Conservation (phyloP, 2,113 vertebrate species). For the Lathamus discolor region DNA sequence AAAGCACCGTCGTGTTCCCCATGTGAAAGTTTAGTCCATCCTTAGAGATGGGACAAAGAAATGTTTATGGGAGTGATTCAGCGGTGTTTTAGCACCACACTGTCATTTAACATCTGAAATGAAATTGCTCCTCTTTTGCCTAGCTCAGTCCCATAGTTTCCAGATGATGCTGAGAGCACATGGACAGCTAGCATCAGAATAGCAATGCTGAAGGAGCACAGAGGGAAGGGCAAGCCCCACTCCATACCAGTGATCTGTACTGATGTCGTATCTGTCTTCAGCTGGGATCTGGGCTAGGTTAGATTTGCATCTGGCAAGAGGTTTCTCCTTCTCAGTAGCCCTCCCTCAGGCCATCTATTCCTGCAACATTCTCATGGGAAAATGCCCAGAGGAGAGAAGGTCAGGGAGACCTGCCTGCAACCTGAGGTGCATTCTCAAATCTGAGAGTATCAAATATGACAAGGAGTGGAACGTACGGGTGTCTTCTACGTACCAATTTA, state of each 20-base stretch:
- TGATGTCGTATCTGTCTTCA: neutral
- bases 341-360: neutral
- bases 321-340: neutral
- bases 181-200: neutral
- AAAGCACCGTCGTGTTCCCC: neutral
- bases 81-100: neutral
- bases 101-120: neutral
- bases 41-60: neutral
- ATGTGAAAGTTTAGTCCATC: neutral
- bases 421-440: neutral
- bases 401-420: neutral
- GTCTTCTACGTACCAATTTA: neutral
- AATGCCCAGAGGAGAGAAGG: neutral
- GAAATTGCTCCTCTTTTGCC: neutral
- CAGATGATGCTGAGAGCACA: neutral
- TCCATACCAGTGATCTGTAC: neutral
- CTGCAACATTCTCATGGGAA: neutral
- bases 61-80: neutral
- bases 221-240: neutral
- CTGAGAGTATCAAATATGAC: neutral
- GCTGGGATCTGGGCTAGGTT: neutral
- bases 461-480: neutral
- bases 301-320: neutral
- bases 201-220: neutral
- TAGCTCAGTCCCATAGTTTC: rapidly evolving